These are phyloP conservation scores for Diaprepes abbreviatus DNA, from an alignment of 2,888 invertebrate species.

Conservation along the genomic window DNA sequence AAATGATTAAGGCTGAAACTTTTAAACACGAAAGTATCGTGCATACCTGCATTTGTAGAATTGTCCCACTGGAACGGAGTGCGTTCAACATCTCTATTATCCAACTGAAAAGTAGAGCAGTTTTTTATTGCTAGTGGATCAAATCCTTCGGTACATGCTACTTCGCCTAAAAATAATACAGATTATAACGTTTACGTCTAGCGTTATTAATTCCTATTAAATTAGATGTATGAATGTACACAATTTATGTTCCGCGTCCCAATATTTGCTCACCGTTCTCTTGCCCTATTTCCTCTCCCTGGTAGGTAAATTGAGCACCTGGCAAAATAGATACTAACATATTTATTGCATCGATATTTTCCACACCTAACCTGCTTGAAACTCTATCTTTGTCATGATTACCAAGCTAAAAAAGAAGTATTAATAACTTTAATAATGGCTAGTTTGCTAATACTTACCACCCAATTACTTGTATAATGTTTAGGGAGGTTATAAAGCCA, in stretches of 20 bases:
- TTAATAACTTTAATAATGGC: no score
- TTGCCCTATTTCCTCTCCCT: slow-evolving; percentile 88
- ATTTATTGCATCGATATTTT: slow-evolving; percentile 83
- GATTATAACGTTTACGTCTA: no score
- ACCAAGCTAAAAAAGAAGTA: slow-evolving; percentile 70
- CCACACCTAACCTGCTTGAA: slow-evolving; percentile 77
- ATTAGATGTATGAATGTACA: no score
- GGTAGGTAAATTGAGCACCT: slow-evolving; percentile 88
- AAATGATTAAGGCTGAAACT: no score
- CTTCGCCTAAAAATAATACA: slow-evolving; percentile 56
- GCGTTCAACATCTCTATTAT: slow-evolving; percentile 80
- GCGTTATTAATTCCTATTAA: no score
- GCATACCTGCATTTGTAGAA: slow-evolving; percentile 72
- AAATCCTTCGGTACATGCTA: slow-evolving; percentile 68
- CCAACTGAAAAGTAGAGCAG: slow-evolving; percentile 66
- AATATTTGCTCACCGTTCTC: no score
- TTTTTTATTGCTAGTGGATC: slow-evolving; percentile 71
- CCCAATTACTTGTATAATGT: slow-evolving; percentile 17
- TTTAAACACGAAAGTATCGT: no score
- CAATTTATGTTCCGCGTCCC: no score
- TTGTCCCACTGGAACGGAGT: slow-evolving; percentile 87
- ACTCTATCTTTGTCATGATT: slow-evolving; percentile 83
- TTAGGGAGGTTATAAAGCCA: no score
- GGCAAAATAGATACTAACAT: slow-evolving; percentile 87
- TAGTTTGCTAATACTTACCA: slow-evolving; percentile 23